Evolutionary conservation across 2,113 vertebrate genomes (phyloP).

Genomic region (Coregonus clupeaformis): DNA sequence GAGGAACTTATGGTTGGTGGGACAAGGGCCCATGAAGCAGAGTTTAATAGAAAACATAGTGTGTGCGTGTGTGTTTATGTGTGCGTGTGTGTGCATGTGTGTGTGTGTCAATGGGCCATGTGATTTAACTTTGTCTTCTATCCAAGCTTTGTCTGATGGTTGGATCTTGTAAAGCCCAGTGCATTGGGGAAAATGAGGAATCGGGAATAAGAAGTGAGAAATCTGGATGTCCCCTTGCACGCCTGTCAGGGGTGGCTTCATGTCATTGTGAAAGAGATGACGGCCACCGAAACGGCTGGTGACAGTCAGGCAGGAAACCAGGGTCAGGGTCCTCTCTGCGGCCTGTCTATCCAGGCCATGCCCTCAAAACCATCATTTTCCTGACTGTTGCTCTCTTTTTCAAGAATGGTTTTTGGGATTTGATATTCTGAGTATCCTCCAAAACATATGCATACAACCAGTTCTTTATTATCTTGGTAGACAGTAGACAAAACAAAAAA

Average conservation of each 20-base stretch:
- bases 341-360: constrained; percentile 47
- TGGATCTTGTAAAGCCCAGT: constrained; percentile 51
- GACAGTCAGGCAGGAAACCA: constrained; percentile 38
- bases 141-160: constrained; percentile 41
- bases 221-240: constrained; percentile 66
- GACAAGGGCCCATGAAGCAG: constrained; percentile 32
- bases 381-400: constrained; percentile 25
- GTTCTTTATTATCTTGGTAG: neutral
- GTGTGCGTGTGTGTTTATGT: constrained; percentile 4
- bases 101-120: constrained; percentile 39
- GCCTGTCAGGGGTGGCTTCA: constrained; percentile 52
- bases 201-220: constrained; percentile 83
- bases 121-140: constrained; percentile 62
- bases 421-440: neutral
- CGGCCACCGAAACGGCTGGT: constrained; percentile 72
- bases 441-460: neutral
- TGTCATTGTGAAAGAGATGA: constrained; percentile 78
- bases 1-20: constrained; percentile 72
- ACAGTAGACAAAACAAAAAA: neutral
- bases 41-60: neutral
- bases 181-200: constrained; percentile 76
- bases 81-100: neutral
- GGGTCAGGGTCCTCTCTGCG: constrained; percentile 40
- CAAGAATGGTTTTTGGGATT: neutral
- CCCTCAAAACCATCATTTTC: constrained; percentile 32